Conservation (phyloP, 1,140 invertebrate genomes). For the Caenorhabditis briggsae region DNA sequence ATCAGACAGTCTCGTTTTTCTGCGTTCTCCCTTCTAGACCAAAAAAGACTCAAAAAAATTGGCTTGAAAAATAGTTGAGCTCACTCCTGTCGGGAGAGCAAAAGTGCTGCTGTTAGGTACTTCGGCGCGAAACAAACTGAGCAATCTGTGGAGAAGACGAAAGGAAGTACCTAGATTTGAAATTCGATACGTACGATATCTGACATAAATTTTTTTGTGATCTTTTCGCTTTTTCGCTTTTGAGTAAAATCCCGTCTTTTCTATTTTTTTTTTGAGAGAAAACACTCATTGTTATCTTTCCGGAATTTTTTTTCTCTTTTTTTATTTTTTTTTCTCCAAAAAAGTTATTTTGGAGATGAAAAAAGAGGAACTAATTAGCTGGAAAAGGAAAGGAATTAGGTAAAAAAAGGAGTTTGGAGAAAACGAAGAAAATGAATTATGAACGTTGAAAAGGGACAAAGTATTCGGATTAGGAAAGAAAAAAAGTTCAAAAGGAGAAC, state of each 20-base stretch:
- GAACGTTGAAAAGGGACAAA: too few relatives aligned
- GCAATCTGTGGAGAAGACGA: not conserved
- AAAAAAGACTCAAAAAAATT: too few relatives aligned
- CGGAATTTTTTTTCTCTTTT: not conserved
- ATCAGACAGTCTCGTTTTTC: not conserved
- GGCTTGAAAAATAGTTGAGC: too few relatives aligned
- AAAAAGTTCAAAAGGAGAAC: slow-evolving; percentile 17
- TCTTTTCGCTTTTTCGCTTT: not conserved
- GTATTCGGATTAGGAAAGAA: not conserved
- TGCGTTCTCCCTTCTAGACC: not conserved
- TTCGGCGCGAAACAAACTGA: not conserved
- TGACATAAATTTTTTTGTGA: slow-evolving; percentile 47
- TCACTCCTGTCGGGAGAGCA: not conserved
- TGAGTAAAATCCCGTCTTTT: not conserved
- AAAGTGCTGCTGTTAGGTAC: not conserved
- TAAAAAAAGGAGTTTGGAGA: not conserved
- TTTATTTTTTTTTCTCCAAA: not conserved
- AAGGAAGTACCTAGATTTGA: not conserved
- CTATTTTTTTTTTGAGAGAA: not conserved
- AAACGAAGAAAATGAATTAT: not conserved
- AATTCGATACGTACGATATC: slow-evolving; percentile 51
- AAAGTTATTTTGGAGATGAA: not conserved
- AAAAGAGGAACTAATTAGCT: slow-evolving; percentile 3
- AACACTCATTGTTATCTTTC: slow-evolving; percentile 8
- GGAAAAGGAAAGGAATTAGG: not conserved